Conservation (phyloP, 1,140 invertebrate genomes). For the Lethocerus indicus region DNA sequence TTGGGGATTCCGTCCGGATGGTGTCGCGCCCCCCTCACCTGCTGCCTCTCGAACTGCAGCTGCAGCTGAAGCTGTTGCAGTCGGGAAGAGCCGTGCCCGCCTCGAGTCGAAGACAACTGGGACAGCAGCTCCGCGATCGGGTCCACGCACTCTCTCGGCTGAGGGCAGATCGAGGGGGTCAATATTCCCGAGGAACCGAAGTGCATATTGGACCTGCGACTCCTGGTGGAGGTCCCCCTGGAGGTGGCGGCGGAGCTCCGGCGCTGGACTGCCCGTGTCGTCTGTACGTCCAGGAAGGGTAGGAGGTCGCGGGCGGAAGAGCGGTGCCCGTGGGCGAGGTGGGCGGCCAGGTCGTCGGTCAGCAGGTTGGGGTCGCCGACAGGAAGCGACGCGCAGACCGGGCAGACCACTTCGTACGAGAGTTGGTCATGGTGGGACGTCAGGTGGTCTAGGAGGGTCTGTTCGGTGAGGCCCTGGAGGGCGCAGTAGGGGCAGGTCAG, state of each 20-base stretch:
- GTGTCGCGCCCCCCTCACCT: conserved; percentile 42
- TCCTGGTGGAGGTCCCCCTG: not conserved
- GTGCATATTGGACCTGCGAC: not conserved
- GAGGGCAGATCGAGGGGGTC: conserved; percentile 48
- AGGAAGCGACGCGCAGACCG: conserved; percentile 1
- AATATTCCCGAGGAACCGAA: not conserved
- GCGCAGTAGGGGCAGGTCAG: conserved; percentile 92
- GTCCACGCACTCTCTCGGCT: conserved; percentile 78
- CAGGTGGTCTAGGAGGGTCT: conserved; percentile 67
- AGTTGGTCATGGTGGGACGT: conserved; percentile 29
- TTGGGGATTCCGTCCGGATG: too few relatives aligned
- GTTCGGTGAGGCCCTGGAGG: conserved; percentile 84
- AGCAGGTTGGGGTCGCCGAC: not conserved
- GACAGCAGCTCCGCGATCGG: conserved; percentile 86
- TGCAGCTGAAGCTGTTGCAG: conserved; percentile 69
- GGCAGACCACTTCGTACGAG: conserved; percentile 2
- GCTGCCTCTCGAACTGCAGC: conserved; percentile 76
- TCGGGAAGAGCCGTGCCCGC: conserved; percentile 36
- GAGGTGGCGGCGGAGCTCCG: not conserved
- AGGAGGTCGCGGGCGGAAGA: not conserved
- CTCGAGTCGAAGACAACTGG: conserved; percentile 70
- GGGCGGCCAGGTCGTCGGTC: conserved; percentile 1
- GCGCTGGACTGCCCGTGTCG: not conserved
- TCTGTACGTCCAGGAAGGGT: not conserved
- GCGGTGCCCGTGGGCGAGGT: not conserved